Percentiles rank a stretch among this genome's conserved stretches.
Conservation (phyloP, 2,888 invertebrate genomes). For the Watsonalla binaria region DNA sequence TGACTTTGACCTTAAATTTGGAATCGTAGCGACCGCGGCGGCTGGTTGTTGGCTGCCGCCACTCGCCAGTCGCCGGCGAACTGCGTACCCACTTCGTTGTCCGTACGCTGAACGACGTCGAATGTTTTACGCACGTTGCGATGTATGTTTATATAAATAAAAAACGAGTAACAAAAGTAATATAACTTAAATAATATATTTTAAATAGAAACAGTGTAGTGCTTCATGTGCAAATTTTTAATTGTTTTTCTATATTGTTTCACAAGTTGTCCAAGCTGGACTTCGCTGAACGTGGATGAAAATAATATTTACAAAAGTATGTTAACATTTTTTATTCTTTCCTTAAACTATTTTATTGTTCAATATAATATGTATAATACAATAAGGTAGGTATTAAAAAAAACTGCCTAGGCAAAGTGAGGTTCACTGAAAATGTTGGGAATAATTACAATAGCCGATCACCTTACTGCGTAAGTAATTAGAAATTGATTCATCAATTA, state of each 20-base stretch:
- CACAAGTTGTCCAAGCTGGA: neutral
- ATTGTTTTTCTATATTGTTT: neutral
- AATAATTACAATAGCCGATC: too few relatives aligned
- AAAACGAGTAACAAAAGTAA: neutral
- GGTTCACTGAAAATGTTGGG: too few relatives aligned
- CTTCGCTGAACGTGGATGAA: neutral
- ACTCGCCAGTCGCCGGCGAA: neutral
- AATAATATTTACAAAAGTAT: neutral
- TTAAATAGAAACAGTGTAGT: neutral
- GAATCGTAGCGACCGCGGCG: neutral
- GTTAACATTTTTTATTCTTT: neutral
- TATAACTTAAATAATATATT: neutral
- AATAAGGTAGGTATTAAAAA: too few relatives aligned
- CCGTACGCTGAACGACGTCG: neutral
- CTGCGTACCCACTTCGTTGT: neutral
- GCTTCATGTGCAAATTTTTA: neutral
- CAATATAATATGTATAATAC: too few relatives aligned
- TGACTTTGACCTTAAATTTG: constrained; percentile 1
- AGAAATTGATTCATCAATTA: too few relatives aligned
- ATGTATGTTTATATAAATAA: neutral
- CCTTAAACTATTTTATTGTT: too few relatives aligned
- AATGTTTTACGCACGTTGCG: neutral
- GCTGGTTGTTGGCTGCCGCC: neutral
- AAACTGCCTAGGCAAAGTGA: too few relatives aligned
- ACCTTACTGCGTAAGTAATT: too few relatives aligned